phyloP scores from a whole-genome alignment of 1,140 invertebrate species.

The Diorhabda carinulata region DNA sequence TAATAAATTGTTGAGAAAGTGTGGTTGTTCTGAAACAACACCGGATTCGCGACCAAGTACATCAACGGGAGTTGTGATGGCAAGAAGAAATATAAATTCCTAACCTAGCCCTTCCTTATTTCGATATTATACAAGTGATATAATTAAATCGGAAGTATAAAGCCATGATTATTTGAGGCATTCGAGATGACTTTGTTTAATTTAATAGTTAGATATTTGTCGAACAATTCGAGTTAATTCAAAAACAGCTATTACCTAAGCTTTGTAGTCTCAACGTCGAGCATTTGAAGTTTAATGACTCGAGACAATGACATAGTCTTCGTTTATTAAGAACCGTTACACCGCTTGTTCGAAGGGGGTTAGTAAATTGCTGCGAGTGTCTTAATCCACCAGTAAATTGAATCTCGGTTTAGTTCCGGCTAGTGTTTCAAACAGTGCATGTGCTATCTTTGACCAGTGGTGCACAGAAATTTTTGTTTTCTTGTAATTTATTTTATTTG shows the following conservation, averaged over 20 bases:
- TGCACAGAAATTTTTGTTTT: background rate
- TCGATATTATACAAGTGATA: too few relatives aligned
- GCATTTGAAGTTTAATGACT: constrained; percentile 46
- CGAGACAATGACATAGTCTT: constrained; percentile 49
- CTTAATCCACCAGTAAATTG: constrained; percentile 49
- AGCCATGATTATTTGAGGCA: constrained; percentile 1
- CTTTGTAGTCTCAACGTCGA: constrained; percentile 41
- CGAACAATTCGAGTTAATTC: constrained; percentile 44
- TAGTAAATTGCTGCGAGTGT: constrained; percentile 48
- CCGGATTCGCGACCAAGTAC: too few relatives aligned
- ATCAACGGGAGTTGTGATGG: too few relatives aligned
- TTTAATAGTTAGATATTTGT: constrained; percentile 35
- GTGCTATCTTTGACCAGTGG: constrained; percentile 9
- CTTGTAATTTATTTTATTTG: too few relatives aligned
- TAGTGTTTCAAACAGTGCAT: constrained; percentile 17
- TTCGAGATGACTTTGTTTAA: constrained; percentile 29
- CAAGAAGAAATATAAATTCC: too few relatives aligned
- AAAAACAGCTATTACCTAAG: constrained; percentile 47
- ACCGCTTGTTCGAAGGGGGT: constrained; percentile 47
- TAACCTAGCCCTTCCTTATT: too few relatives aligned
- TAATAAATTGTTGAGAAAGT: too few relatives aligned
- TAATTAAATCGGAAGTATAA: too few relatives aligned
- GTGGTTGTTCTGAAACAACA: too few relatives aligned
- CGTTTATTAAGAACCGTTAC: constrained; percentile 50
- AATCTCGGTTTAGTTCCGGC: constrained; percentile 45